Conservation (phyloP, 2,888 invertebrate species). For the Disparrhopalites patrizii region DNA sequence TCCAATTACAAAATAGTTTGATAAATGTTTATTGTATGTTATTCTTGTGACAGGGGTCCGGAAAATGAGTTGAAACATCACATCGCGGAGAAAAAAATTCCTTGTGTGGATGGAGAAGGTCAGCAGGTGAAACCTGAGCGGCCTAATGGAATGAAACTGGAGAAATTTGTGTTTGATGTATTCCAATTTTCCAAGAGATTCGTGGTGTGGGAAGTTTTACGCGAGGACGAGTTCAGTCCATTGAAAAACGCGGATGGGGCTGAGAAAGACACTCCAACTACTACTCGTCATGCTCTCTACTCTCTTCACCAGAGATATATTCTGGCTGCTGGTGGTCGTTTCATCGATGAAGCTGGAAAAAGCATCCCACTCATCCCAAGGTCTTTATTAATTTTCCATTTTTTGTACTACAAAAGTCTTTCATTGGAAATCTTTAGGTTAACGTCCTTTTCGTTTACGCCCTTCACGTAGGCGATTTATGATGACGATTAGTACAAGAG, state of each 20-base stretch:
- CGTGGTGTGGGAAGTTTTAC: slow-evolving; percentile 85
- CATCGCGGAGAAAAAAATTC: slow-evolving; percentile 96
- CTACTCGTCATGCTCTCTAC: slow-evolving; percentile 73
- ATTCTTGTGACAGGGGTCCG: slow-evolving; percentile 54
- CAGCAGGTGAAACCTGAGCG: slow-evolving; percentile 68
- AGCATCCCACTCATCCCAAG: slow-evolving; percentile 53
- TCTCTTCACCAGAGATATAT: slow-evolving; percentile 74
- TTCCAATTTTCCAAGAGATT: slow-evolving; percentile 90
- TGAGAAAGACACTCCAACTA: slow-evolving; percentile 85
- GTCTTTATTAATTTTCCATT: slow-evolving; percentile 29
- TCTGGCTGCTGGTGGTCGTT: slow-evolving; percentile 72
- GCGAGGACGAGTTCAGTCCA: slow-evolving; percentile 94
- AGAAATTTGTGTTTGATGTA: slow-evolving; percentile 99
- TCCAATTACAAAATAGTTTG: too few relatives aligned
- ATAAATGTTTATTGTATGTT: too few relatives aligned
- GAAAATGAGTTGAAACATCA: slow-evolving; percentile 80
- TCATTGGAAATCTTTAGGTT: not conserved
- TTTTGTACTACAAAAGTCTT: not conserved
- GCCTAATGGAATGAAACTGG: slow-evolving; percentile 96
- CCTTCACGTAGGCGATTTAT: too few relatives aligned
- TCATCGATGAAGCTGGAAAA: slow-evolving; percentile 55
- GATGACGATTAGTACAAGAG: too few relatives aligned
- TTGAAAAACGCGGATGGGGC: slow-evolving; percentile 87
- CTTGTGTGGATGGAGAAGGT: slow-evolving; percentile 70
- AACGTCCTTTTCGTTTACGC: too few relatives aligned